Conservation (phyloP, 2,113 vertebrate genomes). For the Leptodactylus fuscus region DNA sequence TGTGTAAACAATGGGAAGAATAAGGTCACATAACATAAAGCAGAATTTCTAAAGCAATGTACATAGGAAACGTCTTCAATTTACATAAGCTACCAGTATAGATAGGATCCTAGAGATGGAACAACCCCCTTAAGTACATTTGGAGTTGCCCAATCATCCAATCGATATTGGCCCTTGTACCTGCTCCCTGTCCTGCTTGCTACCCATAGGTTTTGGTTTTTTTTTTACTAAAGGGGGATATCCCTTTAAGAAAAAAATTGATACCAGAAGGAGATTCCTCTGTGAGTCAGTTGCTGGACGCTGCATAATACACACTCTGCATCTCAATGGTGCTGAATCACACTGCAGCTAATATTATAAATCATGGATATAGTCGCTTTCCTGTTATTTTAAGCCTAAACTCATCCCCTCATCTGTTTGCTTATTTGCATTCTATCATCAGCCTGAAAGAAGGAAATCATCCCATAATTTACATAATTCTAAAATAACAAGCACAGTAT, state of each 20-base stretch:
- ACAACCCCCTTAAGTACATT: no score
- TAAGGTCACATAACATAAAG: no score
- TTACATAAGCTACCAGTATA: no score
- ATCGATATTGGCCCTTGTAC: no score
- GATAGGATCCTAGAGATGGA: no score
- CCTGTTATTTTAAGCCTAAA: neutral
- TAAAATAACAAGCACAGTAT: conserved; percentile 53
- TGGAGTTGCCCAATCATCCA: no score
- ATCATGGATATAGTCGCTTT: neutral
- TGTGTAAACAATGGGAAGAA: no score
- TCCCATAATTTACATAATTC: conserved; percentile 60
- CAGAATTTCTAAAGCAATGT: no score
- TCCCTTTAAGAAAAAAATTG: neutral
- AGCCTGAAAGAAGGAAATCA: conserved; percentile 37
- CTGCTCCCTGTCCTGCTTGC: no score
- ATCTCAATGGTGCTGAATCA: neutral
- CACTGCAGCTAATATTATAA: neutral
- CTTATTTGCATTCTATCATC: conserved; percentile 48
- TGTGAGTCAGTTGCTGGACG: neutral
- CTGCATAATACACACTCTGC: neutral
- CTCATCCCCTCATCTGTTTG: neutral
- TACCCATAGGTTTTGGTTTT: no score
- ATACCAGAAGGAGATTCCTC: neutral
- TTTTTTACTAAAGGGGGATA: no score
- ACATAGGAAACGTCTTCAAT: no score